Evolutionary conservation across 2,797 vertebrate genomes (phyloP).

Genomic region (Pseudochirops cupreus): DNA sequence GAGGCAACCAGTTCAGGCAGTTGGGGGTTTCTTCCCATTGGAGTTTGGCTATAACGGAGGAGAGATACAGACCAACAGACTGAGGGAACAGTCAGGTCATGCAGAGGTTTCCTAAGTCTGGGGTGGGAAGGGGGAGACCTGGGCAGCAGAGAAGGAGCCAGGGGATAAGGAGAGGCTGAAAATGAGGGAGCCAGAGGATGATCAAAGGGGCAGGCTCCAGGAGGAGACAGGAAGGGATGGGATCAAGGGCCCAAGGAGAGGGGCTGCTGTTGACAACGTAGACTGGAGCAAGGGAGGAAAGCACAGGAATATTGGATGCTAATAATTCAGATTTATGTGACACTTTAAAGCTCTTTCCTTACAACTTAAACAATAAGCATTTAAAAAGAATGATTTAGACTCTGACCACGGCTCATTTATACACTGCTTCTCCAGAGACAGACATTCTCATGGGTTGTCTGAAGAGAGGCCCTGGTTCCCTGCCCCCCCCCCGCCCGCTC

Average conservation of each 20-base stretch:
- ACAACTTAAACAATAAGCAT: background rate
- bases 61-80: background rate
- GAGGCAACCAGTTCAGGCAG: background rate
- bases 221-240: constrained; percentile 1
- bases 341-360: constrained; percentile 4
- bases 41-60: background rate
- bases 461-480: background rate
- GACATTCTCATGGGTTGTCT: background rate
- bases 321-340: constrained; percentile 3
- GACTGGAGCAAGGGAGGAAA: background rate
- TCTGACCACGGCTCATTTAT: background rate
- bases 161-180: background rate
- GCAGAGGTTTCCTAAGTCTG: background rate
- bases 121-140: background rate
- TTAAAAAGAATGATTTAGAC: constrained; percentile 7
- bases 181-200: background rate
- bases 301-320: background rate
- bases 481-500: too few relatives aligned
- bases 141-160: background rate
- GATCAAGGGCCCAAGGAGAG: background rate
- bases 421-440: background rate
- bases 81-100: background rate
- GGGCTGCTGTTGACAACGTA: background rate
- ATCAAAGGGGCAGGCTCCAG: background rate
- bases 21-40: background rate